Base-by-base conservation (phyloP, 23 tunicate genomes). In the Trididemnum nubilum region DNA sequence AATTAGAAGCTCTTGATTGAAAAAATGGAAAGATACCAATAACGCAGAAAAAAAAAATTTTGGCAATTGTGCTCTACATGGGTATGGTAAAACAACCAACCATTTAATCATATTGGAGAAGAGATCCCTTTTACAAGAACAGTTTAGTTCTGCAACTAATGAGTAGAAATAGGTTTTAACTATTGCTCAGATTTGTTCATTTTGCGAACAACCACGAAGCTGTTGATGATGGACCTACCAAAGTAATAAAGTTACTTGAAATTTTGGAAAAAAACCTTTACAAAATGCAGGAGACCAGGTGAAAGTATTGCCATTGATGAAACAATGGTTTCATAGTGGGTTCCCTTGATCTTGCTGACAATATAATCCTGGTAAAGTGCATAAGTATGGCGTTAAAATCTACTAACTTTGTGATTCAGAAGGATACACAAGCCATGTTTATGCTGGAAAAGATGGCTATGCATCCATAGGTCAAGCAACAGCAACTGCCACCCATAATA, bases 21-120 rank as follows among this genome's bases (percentile, higher is more conserved):
- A 71, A 35, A 35, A 71, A 71, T 71, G 77, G 77, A 71, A 71
- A 71, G 51, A 35, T n/a, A 71, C 51, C 49, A 51, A 71, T 25
- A 71, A 71, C 22, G 51, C 49, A 71, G 77, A 71, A 71, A 71
- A 0, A 35, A 36, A 71, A 71, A 25, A 30, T 35, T 71, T 1
- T 71, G 1, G 0, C 51, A 71, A 35, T 71, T 71, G 0, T 71
- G 51, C 1, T 71, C 9, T 71, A 36, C 51, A 71, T 71, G 77
- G 77, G 77, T 35, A 21, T 65, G 33, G 77, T 71, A 71, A 71
- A 71, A 36, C 51, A 30, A 36, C 51, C 0, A 71, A 71, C n/a
- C 24, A 35, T 35, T 35, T 22, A 1, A 30, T 35, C 49, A 21
- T 71, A 71, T 71, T 71, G 77, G 51, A 35, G 51, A 24, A 63